Conservation (phyloP, 2,113 vertebrate species). For the Himantopus leucocephalus region DNA sequence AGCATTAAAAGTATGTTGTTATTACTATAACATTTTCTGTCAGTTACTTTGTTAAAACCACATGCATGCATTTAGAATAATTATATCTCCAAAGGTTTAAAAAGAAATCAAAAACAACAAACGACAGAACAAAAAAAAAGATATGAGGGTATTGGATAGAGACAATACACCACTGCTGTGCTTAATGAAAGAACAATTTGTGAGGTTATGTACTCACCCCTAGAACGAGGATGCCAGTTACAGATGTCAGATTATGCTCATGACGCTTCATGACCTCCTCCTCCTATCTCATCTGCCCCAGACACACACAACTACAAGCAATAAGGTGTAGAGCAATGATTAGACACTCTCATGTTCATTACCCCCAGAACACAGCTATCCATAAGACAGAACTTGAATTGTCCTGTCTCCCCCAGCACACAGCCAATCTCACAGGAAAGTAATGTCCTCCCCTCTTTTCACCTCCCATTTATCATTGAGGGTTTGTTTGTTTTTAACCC, state of each 20-base stretch:
- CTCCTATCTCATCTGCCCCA: background rate
- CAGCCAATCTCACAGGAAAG: background rate
- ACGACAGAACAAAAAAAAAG: background rate
- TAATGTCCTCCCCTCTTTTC: background rate
- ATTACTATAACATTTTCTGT: background rate
- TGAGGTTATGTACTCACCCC: background rate
- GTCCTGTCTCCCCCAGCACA: background rate
- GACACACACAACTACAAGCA: background rate
- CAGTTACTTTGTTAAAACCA: background rate
- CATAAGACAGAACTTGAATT: background rate
- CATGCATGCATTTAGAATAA: background rate
- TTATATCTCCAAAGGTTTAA: background rate
- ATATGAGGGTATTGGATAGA: background rate
- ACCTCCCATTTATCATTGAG: background rate
- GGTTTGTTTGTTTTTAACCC: background rate
- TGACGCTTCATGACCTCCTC: background rate
- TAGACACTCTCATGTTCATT: accelerated
- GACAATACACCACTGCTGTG: background rate
- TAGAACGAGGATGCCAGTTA: background rate
- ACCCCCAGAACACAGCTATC: background rate
- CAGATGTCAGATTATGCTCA: background rate
- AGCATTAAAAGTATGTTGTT: background rate
- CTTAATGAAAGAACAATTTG: background rate
- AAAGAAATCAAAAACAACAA: background rate
- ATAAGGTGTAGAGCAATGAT: background rate